Evolutionary conservation across 2,113 vertebrate genomes (phyloP).

Genomic region (Peucedramus taeniatus): DNA sequence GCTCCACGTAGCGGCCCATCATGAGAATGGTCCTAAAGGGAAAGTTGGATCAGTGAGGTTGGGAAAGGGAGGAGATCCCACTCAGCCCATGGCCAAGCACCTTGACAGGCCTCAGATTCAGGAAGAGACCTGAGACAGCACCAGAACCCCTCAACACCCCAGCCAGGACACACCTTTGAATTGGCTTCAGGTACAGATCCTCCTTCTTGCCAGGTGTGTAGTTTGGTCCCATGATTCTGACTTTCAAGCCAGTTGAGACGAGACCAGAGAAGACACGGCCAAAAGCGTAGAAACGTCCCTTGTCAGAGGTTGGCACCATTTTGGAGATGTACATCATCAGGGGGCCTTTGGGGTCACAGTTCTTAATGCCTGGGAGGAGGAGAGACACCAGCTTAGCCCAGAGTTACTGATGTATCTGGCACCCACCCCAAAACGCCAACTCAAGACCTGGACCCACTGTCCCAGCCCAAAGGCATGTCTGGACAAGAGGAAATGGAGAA

Average conservation of each 20-base stretch:
- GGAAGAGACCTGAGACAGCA: rapidly evolving
- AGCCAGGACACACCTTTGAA: conserved; percentile 84
- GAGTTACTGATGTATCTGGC: rapidly evolving
- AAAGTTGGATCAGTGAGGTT: rapidly evolving
- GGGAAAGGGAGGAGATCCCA: neutral
- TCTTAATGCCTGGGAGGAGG: conserved; percentile 82
- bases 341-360: conserved; percentile 91
- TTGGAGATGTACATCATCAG: conserved; percentile 99
- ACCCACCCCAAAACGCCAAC: rapidly evolving
- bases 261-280: conserved; percentile 92
- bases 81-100: rapidly evolving
- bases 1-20: conserved; percentile 94
- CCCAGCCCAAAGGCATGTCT: neutral
- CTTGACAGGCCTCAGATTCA: rapidly evolving
- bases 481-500: neutral
- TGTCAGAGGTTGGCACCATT: conserved; percentile 95
- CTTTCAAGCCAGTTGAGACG: conserved; percentile 90
- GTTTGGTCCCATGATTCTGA: conserved; percentile 97
- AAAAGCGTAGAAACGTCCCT: conserved; percentile 95
- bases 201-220: conserved; percentile 94
- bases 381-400: neutral
- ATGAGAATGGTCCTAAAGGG: conserved; percentile 89
- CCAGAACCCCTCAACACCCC: too few relatives aligned
- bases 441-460: rapidly evolving
- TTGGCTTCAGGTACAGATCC: conserved; percentile 91